Conservation (phyloP, 2,888 invertebrate species). For the Euphydryas editha region DNA sequence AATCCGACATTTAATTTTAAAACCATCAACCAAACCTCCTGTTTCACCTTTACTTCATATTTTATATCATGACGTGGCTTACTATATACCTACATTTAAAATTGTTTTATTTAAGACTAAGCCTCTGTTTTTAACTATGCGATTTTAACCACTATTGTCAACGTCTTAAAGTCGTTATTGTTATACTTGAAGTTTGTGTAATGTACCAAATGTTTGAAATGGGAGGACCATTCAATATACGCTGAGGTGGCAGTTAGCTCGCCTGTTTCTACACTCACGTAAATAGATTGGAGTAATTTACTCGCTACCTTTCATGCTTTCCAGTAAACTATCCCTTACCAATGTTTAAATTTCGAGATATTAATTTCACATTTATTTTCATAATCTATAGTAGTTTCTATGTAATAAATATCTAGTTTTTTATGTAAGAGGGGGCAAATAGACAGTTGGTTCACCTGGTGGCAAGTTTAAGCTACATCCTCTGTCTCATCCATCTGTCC, state of each 20-base stretch:
- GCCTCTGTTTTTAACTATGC: background rate
- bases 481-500: too few species aligned
- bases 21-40: background rate
- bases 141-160: slow-evolving; percentile 16
- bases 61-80: slow-evolving; percentile 25
- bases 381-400: too few species aligned
- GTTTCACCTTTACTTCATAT: slow-evolving; percentile 9
- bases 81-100: slow-evolving; percentile 21
- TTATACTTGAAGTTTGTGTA: slow-evolving; percentile 21
- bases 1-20: background rate
- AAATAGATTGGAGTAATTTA: slow-evolving; percentile 45
- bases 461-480: too few species aligned
- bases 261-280: slow-evolving; percentile 38
- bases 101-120: slow-evolving; percentile 6
- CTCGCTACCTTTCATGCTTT: slow-evolving; percentile 31
- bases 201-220: slow-evolving; percentile 27
- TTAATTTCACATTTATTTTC: background rate
- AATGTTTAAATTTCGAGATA: slow-evolving; percentile 1
- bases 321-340: slow-evolving; percentile 35
- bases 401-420: too few species aligned
- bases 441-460: too few species aligned
- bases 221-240: slow-evolving; percentile 31
- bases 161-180: slow-evolving; percentile 7
- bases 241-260: slow-evolving; percentile 34
- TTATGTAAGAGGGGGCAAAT: too few species aligned